Evolutionary conservation across 2,797 vertebrate species (phyloP).

Genomic region (Oreochromis grahami): DNA sequence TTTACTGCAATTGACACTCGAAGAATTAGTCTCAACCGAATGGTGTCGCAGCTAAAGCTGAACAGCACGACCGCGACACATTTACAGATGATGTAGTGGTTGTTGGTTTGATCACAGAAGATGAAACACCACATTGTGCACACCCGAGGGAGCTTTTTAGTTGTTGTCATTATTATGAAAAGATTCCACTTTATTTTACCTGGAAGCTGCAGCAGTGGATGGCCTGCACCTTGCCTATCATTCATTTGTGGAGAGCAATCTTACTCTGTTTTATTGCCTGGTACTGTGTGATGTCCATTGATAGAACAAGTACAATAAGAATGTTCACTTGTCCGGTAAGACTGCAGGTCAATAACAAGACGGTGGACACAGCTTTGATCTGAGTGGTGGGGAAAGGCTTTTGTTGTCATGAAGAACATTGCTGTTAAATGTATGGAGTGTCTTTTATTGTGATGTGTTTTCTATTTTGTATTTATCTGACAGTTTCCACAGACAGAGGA

Average conservation of each 20-base stretch:
- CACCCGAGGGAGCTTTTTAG: fast-evolving
- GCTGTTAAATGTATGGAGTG: background rate
- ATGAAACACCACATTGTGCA: fast-evolving
- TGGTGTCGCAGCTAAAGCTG: fast-evolving
- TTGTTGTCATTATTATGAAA: background rate
- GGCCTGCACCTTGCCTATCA: background rate
- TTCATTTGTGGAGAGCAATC: background rate
- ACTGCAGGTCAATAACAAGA: background rate
- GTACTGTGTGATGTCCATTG: fast-evolving
- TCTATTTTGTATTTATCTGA: background rate
- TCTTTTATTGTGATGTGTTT: background rate
- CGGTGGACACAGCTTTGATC: background rate
- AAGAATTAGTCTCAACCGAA: fast-evolving
- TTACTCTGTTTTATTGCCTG: background rate
- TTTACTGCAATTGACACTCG: fast-evolving
- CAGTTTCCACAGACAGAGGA: background rate
- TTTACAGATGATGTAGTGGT: background rate
- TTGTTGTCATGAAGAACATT: background rate
- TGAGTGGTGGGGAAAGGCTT: background rate
- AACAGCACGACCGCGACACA: background rate
- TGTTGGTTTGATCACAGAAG: background rate
- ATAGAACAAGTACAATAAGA: background rate
- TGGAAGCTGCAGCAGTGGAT: background rate
- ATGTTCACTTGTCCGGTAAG: background rate
- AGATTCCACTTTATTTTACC: background rate